These are phyloP conservation scores for Liasis olivaceus DNA, from an alignment of 2,797 vertebrate genomes.

Conservation along the genomic window DNA sequence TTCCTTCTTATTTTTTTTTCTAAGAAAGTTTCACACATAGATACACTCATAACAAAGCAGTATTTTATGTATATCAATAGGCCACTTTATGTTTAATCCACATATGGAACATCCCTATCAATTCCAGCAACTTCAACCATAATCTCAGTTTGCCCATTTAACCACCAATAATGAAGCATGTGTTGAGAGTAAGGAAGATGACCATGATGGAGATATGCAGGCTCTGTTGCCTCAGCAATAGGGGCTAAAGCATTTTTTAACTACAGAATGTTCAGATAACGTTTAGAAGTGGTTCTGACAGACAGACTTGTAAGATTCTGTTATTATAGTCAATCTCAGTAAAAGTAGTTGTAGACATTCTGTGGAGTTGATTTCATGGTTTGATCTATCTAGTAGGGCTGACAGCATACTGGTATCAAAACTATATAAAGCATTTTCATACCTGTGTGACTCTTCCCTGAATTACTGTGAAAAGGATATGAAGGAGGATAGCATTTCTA, in stretches of 20 bases:
- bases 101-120: not conserved
- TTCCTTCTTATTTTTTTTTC: not conserved
- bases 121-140: not conserved
- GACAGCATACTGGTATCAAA: not conserved
- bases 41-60: not conserved
- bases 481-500: not conserved
- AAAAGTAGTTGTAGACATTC: not conserved
- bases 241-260: not conserved
- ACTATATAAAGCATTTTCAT: not conserved
- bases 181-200: not conserved
- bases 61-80: not conserved
- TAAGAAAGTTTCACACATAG: not conserved
- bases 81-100: not conserved
- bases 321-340: not conserved
- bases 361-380: not conserved
- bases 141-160: not conserved
- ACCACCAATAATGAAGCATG: not conserved
- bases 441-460: not conserved
- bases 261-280: not conserved
- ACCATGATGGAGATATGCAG: not conserved
- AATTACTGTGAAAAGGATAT: not conserved
- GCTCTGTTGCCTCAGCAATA: not conserved
- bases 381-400: not conserved
- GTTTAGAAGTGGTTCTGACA: not conserved
- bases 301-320: not conserved